phyloP scores from a whole-genome alignment of 2,113 vertebrate species.

The Sterna hirundo region DNA sequence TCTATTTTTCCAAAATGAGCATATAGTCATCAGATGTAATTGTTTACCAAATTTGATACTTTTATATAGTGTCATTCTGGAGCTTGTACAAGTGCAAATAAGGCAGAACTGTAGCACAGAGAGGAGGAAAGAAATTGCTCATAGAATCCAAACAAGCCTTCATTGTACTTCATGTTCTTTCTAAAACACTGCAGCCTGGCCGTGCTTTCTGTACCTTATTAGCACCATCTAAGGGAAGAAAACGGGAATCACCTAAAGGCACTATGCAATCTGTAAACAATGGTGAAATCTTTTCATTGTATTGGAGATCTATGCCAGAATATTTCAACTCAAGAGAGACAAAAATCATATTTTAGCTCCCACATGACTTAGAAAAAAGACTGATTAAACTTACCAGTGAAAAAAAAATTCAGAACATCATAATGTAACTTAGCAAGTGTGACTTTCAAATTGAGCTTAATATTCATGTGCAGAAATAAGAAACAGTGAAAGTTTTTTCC shows the following conservation, averaged over 20 bases:
- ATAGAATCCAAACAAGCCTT: not conserved
- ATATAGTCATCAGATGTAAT: slow-evolving; percentile 34
- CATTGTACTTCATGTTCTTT: not conserved
- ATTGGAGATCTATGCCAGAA: not conserved
- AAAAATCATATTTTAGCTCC: not conserved
- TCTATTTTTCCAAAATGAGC: slow-evolving; percentile 18
- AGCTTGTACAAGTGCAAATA: slow-evolving; percentile 18
- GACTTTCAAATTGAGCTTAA: not conserved
- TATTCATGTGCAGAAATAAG: not conserved
- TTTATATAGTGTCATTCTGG: not conserved
- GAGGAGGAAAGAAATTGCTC: not conserved
- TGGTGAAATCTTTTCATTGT: not conserved
- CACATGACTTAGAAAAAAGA: not conserved
- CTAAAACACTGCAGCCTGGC: not conserved
- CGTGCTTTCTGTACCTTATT: slow-evolving; percentile 52
- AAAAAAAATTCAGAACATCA: not conserved
- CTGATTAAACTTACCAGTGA: not conserved
- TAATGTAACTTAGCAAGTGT: not conserved
- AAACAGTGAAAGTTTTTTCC: not conserved
- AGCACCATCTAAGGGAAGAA: slow-evolving; percentile 73
- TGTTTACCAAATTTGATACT: slow-evolving; percentile 28
- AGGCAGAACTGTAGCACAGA: not conserved
- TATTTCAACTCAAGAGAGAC: not conserved
- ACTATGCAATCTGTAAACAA: not conserved
- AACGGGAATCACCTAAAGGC: slow-evolving; percentile 1